A percentile compares a stretch with the other conserved stretches of the same genome.
Evolutionary conservation across 2,888 invertebrate genomes (phyloP).

Genomic region (Liodrosophila aerea): DNA sequence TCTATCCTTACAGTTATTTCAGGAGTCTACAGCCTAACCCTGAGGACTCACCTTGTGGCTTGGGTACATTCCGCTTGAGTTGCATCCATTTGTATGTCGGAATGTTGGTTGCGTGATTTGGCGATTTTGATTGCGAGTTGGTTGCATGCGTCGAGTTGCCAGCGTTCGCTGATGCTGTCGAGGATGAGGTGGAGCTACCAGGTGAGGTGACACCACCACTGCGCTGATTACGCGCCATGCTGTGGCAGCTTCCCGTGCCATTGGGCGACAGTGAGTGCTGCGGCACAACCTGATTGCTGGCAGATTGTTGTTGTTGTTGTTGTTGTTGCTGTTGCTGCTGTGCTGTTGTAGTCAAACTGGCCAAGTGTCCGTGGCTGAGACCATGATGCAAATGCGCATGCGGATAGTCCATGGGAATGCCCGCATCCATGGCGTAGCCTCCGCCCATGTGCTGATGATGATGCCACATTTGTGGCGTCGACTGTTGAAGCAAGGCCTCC

Average conservation of each 20-base stretch:
- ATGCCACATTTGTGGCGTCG: slow-evolving; percentile 78
- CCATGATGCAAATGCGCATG: slow-evolving; percentile 79
- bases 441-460: slow-evolving; percentile 77
- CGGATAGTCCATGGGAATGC: slow-evolving; percentile 71
- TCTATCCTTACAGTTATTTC: too few relatives aligned
- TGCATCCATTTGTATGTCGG: slow-evolving; percentile 99
- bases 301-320: slow-evolving; percentile 47
- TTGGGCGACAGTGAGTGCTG: slow-evolving; percentile 69
- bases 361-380: slow-evolving; percentile 66
- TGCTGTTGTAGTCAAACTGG: slow-evolving; percentile 49
- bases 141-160: slow-evolving; percentile 57
- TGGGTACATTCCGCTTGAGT: slow-evolving; percentile 97
- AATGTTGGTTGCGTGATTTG: slow-evolving; percentile 82
- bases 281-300: slow-evolving; percentile 36
- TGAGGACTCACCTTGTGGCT: slow-evolving; percentile 90
- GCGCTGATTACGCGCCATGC: slow-evolving; percentile 71
- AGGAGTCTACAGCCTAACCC: too few relatives aligned
- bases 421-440: slow-evolving; percentile 60
- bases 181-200: slow-evolving; percentile 77
- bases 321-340: slow-evolving; percentile 51
- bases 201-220: slow-evolving; percentile 77
- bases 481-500: slow-evolving; percentile 78
- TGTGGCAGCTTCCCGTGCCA: slow-evolving; percentile 48
- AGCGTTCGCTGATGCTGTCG: slow-evolving; percentile 63
- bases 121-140: slow-evolving; percentile 78